Base-by-base conservation (phyloP, 2,888 invertebrate species). In the Zygaena filipendulae region DNA sequence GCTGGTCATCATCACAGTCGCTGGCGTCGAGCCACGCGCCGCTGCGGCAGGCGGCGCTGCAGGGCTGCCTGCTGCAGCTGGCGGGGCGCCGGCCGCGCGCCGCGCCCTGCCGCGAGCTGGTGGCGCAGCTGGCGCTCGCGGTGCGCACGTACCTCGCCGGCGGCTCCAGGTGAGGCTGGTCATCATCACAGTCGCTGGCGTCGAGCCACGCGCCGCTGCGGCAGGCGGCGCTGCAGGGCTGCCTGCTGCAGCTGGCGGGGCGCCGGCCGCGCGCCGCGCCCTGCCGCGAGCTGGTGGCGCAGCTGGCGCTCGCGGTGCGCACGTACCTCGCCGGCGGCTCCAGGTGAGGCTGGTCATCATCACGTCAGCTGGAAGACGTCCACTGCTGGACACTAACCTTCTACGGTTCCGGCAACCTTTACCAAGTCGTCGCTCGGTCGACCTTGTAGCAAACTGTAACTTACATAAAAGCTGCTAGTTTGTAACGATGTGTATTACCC, bases 171-270 rank as follows among this genome's bases (percentile, higher is more conserved):
- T 68, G 13, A 55, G 56, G 47, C 2, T n/a, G n/a, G n/a, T n/a
- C 11, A 4, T 10, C 11, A n/a, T n/a, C n/a, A n/a, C n/a, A 72
- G 19, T 74, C 75, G 0, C 41, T 79, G 0, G 50, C 68, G 0
- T 74, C 79, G 0, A 58, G 62, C 11, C 70, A 67, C 47, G 74
- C 74, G n/a, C 72, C 77, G 0, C 48, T 74, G 0, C 63, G 72
- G 0, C 72, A 69, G 19, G 72, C 75, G 2, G 77, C 77, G 1
- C 38, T 81, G 1, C 75, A 77, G 11, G 72, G 79, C 3, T 74
- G 79, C 33, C 44, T 80, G 4, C 40, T 75, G 3, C 72, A 74
- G 22, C 40, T 80, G 21, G 45, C 57, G 0, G 49, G 54, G 3
- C 48, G 38, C 21, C 20, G 9, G 28, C 21, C 21, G 12, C 25